Conservation (phyloP, 2,888 invertebrate genomes). For the Gastracanthus pulcherrimus region DNA sequence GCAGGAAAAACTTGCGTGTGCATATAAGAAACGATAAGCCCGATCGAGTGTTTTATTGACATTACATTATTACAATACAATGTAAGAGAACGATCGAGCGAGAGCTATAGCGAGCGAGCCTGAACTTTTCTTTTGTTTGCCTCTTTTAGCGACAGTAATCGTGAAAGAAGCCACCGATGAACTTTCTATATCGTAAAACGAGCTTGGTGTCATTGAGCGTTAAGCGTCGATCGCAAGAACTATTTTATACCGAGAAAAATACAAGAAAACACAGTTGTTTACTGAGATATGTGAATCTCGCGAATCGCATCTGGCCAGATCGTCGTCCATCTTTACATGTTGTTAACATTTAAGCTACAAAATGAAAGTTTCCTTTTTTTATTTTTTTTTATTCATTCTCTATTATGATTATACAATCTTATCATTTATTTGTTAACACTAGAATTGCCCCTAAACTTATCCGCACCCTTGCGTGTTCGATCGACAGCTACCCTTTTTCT, state of each 20-base stretch:
- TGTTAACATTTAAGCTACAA: constrained; percentile 56
- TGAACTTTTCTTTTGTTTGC: constrained; percentile 18
- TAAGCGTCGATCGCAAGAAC: constrained; percentile 20
- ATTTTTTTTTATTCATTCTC: constrained; percentile 47
- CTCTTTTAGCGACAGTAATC: neutral
- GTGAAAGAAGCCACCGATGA: constrained; percentile 27
- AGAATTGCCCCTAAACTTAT: constrained; percentile 57
- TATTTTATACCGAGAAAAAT: constrained; percentile 7
- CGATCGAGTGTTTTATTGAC: constrained; percentile 48
- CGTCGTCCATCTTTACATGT: constrained; percentile 48
- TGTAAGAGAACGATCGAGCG: constrained; percentile 55
- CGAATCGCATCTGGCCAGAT: constrained; percentile 45
- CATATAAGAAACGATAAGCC: constrained; percentile 48
- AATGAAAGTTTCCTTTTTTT: constrained; percentile 53
- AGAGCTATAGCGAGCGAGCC: constrained; percentile 34
- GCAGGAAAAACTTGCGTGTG: constrained; percentile 48
- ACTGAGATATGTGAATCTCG: constrained; percentile 48
- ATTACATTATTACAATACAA: constrained; percentile 53
- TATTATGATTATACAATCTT: constrained; percentile 59
- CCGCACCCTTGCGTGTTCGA: constrained; percentile 54
- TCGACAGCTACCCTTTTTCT: constrained; percentile 40
- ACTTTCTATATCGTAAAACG: neutral
- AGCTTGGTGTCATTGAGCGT: constrained; percentile 21
- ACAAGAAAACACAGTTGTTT: neutral
- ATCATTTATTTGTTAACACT: constrained; percentile 56